Evolutionary conservation across 2,888 invertebrate genomes (phyloP).

Genomic region (Galerucella calmariensis): DNA sequence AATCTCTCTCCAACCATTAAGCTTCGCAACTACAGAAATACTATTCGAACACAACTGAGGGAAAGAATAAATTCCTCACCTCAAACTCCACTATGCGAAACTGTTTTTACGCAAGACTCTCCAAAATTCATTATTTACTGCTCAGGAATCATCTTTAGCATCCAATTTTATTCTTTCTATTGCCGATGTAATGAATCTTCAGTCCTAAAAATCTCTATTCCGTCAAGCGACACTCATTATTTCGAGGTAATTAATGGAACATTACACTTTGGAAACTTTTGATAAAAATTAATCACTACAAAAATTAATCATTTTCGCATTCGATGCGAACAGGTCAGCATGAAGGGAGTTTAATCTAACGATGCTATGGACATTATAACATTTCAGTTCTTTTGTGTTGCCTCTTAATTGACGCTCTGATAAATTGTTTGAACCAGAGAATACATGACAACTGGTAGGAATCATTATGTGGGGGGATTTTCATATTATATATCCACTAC

Average conservation of each 20-base stretch:
- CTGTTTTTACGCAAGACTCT: too few species aligned
- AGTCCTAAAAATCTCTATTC: neutral
- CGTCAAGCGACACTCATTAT: neutral
- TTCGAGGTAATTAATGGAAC: neutral
- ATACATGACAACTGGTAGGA: neutral
- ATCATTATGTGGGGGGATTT: neutral
- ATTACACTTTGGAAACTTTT: neutral
- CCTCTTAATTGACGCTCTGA: neutral
- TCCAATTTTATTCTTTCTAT: neutral
- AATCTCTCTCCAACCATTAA: neutral
- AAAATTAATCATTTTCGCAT: conserved; percentile 15
- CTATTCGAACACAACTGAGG: neutral
- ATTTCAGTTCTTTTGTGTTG: neutral
- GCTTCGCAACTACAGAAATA: neutral
- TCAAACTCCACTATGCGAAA: too few species aligned
- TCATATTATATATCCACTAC: too few species aligned
- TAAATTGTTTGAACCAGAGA: neutral
- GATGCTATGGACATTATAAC: neutral
- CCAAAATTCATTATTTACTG: neutral
- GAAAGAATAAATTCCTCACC: neutral
- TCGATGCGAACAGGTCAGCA: neutral
- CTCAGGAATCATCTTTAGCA: neutral
- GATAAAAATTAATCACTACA: conserved; percentile 10
- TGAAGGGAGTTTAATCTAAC: neutral
- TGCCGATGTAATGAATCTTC: neutral